These are phyloP conservation scores for Cosmopolites sordidus DNA, from an alignment of 2,888 invertebrate genomes.

Conservation along the genomic window DNA sequence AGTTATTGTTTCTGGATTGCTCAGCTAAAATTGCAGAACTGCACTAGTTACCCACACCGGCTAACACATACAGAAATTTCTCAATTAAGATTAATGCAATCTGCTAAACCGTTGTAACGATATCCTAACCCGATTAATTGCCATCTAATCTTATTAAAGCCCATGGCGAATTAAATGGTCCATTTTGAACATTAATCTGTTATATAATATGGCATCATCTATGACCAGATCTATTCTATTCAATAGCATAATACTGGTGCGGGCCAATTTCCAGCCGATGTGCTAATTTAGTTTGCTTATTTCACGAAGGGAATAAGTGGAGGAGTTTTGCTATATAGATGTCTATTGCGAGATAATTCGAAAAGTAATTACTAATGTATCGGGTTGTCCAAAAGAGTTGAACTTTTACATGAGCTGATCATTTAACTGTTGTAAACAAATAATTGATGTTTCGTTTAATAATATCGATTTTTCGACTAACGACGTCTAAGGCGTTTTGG, in stretches of 20 bases:
- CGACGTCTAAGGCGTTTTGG: too few species aligned
- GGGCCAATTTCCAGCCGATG: constrained; percentile 16
- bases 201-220: constrained; percentile 22
- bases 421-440: too few species aligned
- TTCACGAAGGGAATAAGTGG: too few species aligned
- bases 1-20: too few species aligned
- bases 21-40: too few species aligned
- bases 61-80: constrained; percentile 20
- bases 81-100: constrained; percentile 27
- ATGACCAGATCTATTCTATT: constrained; percentile 14
- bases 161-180: constrained; percentile 24
- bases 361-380: too few species aligned
- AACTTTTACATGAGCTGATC: too few species aligned
- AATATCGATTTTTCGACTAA: too few species aligned
- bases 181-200: constrained; percentile 26
- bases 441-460: too few species aligned
- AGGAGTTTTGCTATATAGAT: background rate
- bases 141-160: constrained; percentile 28
- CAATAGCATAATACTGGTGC: constrained; percentile 21
- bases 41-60: background rate
- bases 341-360: too few species aligned
- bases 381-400: too few species aligned
- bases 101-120: constrained; percentile 27
- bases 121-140: constrained; percentile 25
- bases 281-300: constrained; percentile 11